Conservation (phyloP, 1,140 invertebrate genomes). For the Centruroides sculpturatus region DNA sequence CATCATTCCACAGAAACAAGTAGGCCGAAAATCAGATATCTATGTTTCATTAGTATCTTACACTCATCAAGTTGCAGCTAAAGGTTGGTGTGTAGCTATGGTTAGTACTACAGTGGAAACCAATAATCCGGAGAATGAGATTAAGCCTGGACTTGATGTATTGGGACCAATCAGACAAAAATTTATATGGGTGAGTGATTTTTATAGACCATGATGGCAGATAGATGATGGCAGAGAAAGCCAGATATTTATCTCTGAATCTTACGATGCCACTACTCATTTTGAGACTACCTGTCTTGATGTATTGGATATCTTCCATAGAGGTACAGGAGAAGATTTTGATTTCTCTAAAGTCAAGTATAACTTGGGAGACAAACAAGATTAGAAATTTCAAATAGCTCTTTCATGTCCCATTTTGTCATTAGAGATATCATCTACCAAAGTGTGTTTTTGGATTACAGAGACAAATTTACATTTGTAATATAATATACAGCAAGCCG, state of each 20-base stretch:
- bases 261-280: conserved; percentile 97
- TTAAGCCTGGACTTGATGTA: conserved; percentile 84
- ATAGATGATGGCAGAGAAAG: too few species aligned
- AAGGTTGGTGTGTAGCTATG: conserved; percentile 98
- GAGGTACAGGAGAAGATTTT: conserved; percentile 92
- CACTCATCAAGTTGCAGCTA: conserved; percentile 91
- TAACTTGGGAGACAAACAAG: conserved; percentile 65
- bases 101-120: conserved; percentile 99
- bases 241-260: conserved; percentile 84
- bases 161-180: conserved; percentile 81
- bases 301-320: conserved; percentile 92
- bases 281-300: conserved; percentile 98
- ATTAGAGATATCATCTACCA: too few species aligned
- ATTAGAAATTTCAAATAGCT: conserved; percentile 1
- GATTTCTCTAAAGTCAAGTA: conserved; percentile 96
- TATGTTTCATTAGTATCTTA: conserved; percentile 94
- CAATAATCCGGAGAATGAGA: conserved; percentile 82
- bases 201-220: too few species aligned
- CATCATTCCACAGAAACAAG: too few species aligned
- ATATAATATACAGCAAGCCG: too few species aligned
- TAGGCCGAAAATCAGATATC: too few species aligned
- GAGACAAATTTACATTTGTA: too few species aligned
- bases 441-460: too few species aligned
- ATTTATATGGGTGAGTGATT: too few species aligned
- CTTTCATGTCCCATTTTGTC: too few species aligned